A percentile compares a stretch with the other conserved stretches of the same genome.
Evolutionary conservation across 2,888 invertebrate species (phyloP).

Genomic region (Conus canariensis): DNA sequence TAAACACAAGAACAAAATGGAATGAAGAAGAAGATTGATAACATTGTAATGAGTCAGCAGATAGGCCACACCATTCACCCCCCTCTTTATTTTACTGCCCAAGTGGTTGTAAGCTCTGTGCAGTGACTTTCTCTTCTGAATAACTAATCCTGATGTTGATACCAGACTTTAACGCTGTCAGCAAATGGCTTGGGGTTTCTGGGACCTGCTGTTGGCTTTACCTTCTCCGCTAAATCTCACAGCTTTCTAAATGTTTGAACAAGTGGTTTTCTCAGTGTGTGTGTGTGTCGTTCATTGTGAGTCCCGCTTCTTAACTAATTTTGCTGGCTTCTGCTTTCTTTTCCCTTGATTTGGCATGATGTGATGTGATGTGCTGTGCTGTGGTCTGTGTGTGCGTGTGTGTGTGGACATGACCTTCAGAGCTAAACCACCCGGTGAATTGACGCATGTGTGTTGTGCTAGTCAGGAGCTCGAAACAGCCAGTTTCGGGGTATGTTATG

Average conservation of each 20-base stretch:
- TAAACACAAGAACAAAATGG: no score
- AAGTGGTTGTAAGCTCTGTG: no score
- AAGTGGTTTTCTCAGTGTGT: background rate
- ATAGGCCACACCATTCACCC: no score
- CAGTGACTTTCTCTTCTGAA: no score
- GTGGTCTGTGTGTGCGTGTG: background rate
- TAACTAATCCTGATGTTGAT: no score
- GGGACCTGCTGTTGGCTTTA: background rate
- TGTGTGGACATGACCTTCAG: slow-evolving; percentile 16
- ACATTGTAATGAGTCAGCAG: no score
- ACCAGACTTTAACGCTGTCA: no score
- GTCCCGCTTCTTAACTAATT: background rate
- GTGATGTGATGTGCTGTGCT: background rate
- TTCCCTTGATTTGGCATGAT: background rate
- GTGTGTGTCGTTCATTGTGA: background rate
- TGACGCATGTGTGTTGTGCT: slow-evolving; percentile 39
- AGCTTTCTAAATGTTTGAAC: slow-evolving; percentile 34
- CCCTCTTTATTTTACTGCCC: no score
- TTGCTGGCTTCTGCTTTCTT: background rate
- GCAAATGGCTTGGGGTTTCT: background rate
- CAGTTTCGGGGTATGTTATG: slow-evolving; percentile 48
- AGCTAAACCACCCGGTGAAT: background rate
- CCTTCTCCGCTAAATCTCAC: background rate
- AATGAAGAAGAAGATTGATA: no score
- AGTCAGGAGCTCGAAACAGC: slow-evolving; percentile 44